Evolutionary conservation across 64 coral and sea anemone genomes (phyloP), one percentile per base, ranked within the genome.

Genomic region (Stichodactyla mertensii): DNA sequence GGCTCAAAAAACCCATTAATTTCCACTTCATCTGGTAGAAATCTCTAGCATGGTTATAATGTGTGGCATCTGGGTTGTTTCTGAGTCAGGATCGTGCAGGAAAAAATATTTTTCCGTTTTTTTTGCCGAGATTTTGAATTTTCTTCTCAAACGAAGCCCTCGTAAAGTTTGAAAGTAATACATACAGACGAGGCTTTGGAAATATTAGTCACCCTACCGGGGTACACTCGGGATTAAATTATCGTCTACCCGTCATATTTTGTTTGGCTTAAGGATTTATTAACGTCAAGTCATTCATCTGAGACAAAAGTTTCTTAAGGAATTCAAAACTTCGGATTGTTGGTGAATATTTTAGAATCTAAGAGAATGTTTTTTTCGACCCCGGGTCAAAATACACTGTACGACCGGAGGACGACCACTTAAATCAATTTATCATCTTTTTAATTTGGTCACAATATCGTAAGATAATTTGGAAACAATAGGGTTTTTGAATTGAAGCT

Each of bases 131-230:
- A 74, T 74, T 74, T 74, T 1, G 24, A 74, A 31, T 81, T 55
- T 6, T 81, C 5, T 81, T 81, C 16, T 20, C 45, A 81, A 81
- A 52, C 78, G 53, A 81, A 81, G 51, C 78, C 78, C 53, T n/a
- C 16, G 78, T 54, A 81, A 81, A 81, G 52, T 81, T 81, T 81
- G 51, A 81, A 81, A 81, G 15, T 81, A 53, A 19, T 52, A 55
- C 78, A 81, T 55, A 20, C 51, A 20, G 78, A 16, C 78, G 78
- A 81, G 78, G 78, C 78, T 81, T 20, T 45, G 5, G 78, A 0
- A 2, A 81, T 22, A 81, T 54, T 81, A 28, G 4, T 15, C 51
- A 54, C 53, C 69, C 78, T 52, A 28, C 5, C 18, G 16, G 78
- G 78, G 78, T 81, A 81, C 8, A 53, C 51, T n/a, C 15, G 31